These are phyloP conservation scores for Oligia fasciuncula DNA, from an alignment of 2,888 invertebrate genomes.

Conservation along the genomic window DNA sequence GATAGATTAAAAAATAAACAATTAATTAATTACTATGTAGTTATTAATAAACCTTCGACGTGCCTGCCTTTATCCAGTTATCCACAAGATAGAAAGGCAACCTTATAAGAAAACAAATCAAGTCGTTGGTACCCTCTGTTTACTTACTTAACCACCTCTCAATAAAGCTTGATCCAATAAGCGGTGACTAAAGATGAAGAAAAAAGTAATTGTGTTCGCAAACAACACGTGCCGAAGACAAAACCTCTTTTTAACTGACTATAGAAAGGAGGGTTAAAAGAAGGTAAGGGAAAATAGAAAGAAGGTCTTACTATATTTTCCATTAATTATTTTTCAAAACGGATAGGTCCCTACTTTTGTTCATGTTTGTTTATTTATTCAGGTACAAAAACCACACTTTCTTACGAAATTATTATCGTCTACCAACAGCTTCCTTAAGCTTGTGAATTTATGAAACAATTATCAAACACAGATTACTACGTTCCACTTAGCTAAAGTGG, in stretches of 20 bases:
- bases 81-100: conserved; percentile 15
- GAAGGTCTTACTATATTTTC: background rate
- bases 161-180: conserved; percentile 44
- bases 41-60: background rate
- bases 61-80: background rate
- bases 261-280: background rate
- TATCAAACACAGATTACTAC: no score
- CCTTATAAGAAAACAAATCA: conserved; percentile 42
- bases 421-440: background rate
- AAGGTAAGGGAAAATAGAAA: background rate
- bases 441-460: no score
- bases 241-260: conserved; percentile 10
- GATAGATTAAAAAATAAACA: background rate
- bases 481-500: no score
- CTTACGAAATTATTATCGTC: background rate
- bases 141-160: conserved; percentile 34
- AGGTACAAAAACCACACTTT: background rate
- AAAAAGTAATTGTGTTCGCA: conserved; percentile 34
- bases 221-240: conserved; percentile 27
- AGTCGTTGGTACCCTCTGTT: conserved; percentile 33
- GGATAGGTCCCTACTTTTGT: background rate
- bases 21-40: no score
- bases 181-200: conserved; percentile 24
- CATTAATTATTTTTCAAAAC: background rate
- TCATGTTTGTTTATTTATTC: background rate